These are phyloP conservation scores for Cheilosia vulpina DNA, from an alignment of 2,888 invertebrate genomes.

Conservation along the genomic window DNA sequence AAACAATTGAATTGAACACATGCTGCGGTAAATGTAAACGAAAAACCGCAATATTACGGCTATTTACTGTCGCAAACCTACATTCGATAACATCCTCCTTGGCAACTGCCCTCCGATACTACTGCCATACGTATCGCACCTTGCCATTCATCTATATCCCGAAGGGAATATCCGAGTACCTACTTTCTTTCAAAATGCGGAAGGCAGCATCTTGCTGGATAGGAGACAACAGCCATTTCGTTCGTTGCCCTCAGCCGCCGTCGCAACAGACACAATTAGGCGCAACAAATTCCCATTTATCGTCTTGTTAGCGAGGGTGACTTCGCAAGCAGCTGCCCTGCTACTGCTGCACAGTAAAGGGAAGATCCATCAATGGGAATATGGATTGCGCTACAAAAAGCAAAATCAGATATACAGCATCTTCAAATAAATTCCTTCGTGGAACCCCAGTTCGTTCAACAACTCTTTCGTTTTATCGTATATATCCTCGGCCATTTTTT, in stretches of 20 bases:
- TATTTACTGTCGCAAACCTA: slow-evolving; percentile 70
- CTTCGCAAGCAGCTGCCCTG: slow-evolving; percentile 46
- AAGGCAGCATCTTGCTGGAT: slow-evolving; percentile 56
- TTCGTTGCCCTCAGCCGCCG: slow-evolving; percentile 59
- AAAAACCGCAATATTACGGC: slow-evolving; percentile 74
- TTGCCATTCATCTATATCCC: slow-evolving; percentile 14
- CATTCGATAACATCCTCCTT: slow-evolving; percentile 66
- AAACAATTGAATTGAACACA: slow-evolving; percentile 52
- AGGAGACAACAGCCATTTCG: slow-evolving; percentile 51
- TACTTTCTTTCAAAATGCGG: slow-evolving; percentile 47
- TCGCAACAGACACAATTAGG: slow-evolving; percentile 57
- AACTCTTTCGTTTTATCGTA: slow-evolving; percentile 57
- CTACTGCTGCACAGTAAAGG: background rate
- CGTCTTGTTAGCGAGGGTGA: slow-evolving; percentile 58
- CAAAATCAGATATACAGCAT: slow-evolving; percentile 18
- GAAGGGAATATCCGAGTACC: slow-evolving; percentile 30
- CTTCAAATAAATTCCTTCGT: slow-evolving; percentile 1
- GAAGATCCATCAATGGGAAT: slow-evolving; percentile 43
- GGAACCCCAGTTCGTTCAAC: slow-evolving; percentile 40
- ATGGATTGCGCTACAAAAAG: slow-evolving; percentile 31
- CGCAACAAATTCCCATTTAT: slow-evolving; percentile 37
- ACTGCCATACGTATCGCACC: slow-evolving; percentile 19
- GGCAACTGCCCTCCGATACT: slow-evolving; percentile 27
- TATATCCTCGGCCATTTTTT: background rate
- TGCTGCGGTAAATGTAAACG: slow-evolving; percentile 64